These are phyloP conservation scores for Clunio marinus DNA, from an alignment of 2,888 invertebrate genomes.

Conservation along the genomic window DNA sequence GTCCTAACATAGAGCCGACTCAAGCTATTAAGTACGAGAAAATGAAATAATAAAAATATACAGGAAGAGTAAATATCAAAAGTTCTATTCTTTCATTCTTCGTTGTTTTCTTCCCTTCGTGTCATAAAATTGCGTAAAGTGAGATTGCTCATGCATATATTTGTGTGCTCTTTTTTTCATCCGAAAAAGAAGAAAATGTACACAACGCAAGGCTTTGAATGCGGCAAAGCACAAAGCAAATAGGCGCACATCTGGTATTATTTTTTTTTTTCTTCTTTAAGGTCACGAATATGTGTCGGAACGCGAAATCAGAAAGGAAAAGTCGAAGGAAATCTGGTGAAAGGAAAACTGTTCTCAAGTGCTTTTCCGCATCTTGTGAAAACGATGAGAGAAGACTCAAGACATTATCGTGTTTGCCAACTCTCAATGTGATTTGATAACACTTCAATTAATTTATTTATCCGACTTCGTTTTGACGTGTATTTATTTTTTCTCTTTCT, in stretches of 20 bases:
- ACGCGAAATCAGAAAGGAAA: not conserved
- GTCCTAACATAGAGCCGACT: not conserved
- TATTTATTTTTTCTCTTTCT: not conserved
- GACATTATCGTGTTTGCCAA: not conserved
- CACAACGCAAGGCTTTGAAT: not conserved
- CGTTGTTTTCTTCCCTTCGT: conserved; percentile 17
- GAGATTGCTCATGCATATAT: conserved; percentile 28
- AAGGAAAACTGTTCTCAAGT: not conserved
- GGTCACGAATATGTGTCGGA: conserved; percentile 16
- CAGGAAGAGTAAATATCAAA: conserved; percentile 38
- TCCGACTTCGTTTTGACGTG: not conserved
- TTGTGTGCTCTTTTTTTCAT: not conserved
- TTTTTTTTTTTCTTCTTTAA: not conserved
- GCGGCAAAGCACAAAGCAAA: conserved; percentile 15
- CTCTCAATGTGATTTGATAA: conserved; percentile 12
- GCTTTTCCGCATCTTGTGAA: not conserved
- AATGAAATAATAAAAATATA: conserved; percentile 37
- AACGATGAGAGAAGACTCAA: not conserved
- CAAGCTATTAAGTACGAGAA: conserved; percentile 16
- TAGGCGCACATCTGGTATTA: conserved; percentile 26
- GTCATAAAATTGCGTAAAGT: conserved; percentile 38
- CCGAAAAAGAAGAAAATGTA: not conserved
- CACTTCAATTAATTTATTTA: conserved; percentile 17
- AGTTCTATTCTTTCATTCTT: conserved; percentile 19
- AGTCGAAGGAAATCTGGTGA: not conserved